These are phyloP conservation scores for Enteromius afrohamiltoni DNA, from an alignment of 2,797 vertebrate species.

Conservation along the genomic window DNA sequence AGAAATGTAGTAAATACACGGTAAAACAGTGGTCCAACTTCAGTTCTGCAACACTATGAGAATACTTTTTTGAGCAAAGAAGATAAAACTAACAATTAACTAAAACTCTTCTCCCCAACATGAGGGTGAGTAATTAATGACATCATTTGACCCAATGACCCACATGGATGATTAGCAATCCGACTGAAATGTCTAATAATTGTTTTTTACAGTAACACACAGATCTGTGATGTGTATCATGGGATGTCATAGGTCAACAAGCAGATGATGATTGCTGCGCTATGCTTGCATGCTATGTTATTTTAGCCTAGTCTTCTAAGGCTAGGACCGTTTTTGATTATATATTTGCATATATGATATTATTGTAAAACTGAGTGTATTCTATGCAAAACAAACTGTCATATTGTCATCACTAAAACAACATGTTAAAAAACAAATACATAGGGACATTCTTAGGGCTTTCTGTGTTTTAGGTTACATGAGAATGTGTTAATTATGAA, in stretches of 20 bases:
- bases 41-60: too few relatives aligned
- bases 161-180: neutral
- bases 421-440: neutral
- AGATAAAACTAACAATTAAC: too few relatives aligned
- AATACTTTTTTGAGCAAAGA: too few relatives aligned
- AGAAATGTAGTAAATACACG: too few relatives aligned
- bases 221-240: neutral
- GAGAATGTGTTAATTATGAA: neutral
- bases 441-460: neutral
- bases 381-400: neutral
- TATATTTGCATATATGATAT: neutral
- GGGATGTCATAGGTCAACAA: neutral
- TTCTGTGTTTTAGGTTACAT: neutral
- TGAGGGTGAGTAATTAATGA: too few relatives aligned
- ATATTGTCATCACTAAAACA: neutral
- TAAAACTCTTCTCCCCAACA: too few relatives aligned
- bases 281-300: neutral
- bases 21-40: too few relatives aligned
- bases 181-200: neutral
- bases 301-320: neutral
- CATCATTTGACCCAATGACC: neutral
- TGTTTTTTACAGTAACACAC: neutral
- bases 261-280: neutral
- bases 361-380: neutral
- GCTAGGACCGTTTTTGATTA: neutral